Evolutionary conservation across 1,140 invertebrate genomes (phyloP).

Genomic region (Tetraneura akinire): DNA sequence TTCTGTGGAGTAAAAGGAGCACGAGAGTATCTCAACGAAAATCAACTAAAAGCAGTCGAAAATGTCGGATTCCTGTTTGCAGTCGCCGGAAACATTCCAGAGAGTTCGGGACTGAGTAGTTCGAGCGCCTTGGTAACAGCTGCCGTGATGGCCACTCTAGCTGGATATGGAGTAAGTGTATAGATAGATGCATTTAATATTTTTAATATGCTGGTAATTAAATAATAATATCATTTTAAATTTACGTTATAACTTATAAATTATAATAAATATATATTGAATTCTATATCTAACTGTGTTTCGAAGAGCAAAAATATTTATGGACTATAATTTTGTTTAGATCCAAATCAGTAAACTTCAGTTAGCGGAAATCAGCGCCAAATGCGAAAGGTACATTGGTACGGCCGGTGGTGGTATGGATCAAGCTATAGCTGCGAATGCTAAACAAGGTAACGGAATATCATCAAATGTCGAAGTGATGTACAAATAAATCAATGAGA

Average conservation of each 20-base stretch:
- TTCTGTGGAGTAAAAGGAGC: slow-evolving; percentile 89
- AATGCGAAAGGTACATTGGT: slow-evolving; percentile 89
- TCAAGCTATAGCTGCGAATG: slow-evolving; percentile 95
- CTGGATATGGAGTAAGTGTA: slow-evolving; percentile 38
- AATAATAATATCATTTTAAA: too few species aligned
- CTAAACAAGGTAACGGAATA: slow-evolving; percentile 69
- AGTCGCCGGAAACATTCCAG: slow-evolving; percentile 85
- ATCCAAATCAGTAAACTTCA: slow-evolving; percentile 69
- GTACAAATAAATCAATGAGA: too few species aligned
- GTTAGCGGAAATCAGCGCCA: slow-evolving; percentile 83
- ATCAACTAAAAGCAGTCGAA: neutral
- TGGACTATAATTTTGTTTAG: slow-evolving; percentile 55
- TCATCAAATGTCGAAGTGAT: neutral
- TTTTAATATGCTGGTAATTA: too few species aligned
- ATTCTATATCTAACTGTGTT: too few species aligned
- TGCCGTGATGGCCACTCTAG: slow-evolving; percentile 63
- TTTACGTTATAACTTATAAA: too few species aligned
- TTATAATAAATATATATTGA: too few species aligned
- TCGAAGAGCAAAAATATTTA: neutral
- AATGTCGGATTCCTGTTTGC: slow-evolving; percentile 70
- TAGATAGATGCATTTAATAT: too few species aligned
- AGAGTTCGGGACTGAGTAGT: slow-evolving; percentile 91
- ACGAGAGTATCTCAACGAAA: slow-evolving; percentile 61
- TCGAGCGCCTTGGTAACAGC: slow-evolving; percentile 96
- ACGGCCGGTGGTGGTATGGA: slow-evolving; percentile 99